Evolutionary conservation across 2,888 invertebrate species (phyloP).

Genomic region (Sarcophaga carnaria): DNA sequence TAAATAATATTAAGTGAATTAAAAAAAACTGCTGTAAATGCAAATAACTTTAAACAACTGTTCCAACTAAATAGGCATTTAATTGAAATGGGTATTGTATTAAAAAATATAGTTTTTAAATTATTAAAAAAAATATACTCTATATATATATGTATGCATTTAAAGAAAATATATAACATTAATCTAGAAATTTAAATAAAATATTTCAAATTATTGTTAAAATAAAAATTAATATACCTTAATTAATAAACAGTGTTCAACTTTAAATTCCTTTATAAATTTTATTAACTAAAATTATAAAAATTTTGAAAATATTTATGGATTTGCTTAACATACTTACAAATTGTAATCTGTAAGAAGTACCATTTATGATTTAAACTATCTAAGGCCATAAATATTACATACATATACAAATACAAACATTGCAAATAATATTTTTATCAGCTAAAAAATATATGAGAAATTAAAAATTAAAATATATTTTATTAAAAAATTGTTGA

Average conservation of each 20-base stretch:
- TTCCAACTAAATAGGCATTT: too few relatives aligned
- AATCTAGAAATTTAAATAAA: neutral
- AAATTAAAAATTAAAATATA: too few relatives aligned
- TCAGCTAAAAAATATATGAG: too few relatives aligned
- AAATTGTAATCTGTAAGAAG: neutral
- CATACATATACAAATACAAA: neutral
- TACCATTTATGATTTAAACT: conserved; percentile 60
- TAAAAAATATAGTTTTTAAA: too few relatives aligned
- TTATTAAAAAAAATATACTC: neutral
- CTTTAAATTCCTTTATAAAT: conserved; percentile 5
- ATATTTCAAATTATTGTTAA: neutral
- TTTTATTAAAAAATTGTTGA: too few relatives aligned
- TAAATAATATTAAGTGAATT: too few relatives aligned
- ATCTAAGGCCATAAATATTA: conserved; percentile 59
- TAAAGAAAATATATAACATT: conserved; percentile 36
- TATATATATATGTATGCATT: conserved; percentile 24
- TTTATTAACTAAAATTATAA: conserved; percentile 27
- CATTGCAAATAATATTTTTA: too few relatives aligned
- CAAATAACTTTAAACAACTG: too few relatives aligned
- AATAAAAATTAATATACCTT: conserved; percentile 17
- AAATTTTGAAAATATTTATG: neutral
- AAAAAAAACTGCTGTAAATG: too few relatives aligned
- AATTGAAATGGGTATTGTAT: too few relatives aligned
- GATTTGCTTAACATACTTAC: too few relatives aligned
- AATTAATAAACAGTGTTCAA: conserved; percentile 36